Conservation (phyloP, 2,888 invertebrate species). For the Allolobophora icterica region DNA sequence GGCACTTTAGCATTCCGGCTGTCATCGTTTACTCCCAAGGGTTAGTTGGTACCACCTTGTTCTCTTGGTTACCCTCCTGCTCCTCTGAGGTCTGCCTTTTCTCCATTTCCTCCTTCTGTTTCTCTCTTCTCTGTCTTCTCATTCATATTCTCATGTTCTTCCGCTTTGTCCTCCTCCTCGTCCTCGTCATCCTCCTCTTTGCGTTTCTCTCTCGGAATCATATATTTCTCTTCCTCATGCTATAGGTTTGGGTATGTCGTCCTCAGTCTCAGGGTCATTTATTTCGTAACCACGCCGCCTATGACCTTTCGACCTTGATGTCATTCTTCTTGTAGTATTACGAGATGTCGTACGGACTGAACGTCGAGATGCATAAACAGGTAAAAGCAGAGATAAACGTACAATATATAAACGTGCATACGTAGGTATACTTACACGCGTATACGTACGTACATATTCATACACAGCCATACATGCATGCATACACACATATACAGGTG, state of each 20-base stretch:
- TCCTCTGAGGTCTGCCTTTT: not conserved
- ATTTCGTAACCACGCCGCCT: no score
- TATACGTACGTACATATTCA: not conserved
- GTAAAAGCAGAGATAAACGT: constrained; percentile 47
- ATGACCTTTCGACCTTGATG: no score
- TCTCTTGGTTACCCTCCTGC: not conserved
- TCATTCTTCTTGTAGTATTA: constrained; percentile 75
- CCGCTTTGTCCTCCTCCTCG: not conserved
- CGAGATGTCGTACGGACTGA: constrained; percentile 93
- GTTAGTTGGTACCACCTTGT: not conserved
- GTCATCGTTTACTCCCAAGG: no score
- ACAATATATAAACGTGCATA: not conserved
- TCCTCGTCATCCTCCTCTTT: not conserved
- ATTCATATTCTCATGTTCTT: no score
- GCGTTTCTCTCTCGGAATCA: not conserved
- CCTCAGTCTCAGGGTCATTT: not conserved
- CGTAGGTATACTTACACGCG: not conserved
- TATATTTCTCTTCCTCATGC: no score
- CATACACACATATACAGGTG: no score
- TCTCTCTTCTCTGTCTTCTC: no score
- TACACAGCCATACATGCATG: not conserved
- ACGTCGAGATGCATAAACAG: constrained; percentile 95
- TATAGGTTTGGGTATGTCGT: not conserved
- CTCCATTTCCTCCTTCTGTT: not conserved
- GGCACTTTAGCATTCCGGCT: no score